Evolutionary conservation across 2,888 invertebrate genomes (phyloP).

Genomic region (Tricholauxania praeusta): DNA sequence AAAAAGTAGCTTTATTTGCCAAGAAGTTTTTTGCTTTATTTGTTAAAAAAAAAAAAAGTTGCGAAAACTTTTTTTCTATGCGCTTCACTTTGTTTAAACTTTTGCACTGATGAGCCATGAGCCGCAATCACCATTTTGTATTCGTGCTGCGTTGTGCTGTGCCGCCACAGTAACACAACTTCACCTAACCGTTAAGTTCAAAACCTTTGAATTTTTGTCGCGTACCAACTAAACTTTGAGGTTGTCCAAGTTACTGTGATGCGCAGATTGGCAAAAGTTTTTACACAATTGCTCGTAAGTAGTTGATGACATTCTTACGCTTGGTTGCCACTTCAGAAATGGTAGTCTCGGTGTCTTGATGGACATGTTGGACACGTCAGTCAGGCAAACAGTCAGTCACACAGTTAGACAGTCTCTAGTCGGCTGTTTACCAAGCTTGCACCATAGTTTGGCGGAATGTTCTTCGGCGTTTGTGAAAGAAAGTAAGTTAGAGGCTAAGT

Average conservation of each 20-base stretch:
- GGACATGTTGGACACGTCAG: constrained; percentile 5
- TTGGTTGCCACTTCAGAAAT: constrained; percentile 32
- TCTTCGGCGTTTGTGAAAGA: neutral
- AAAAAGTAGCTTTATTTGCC: constrained; percentile 50
- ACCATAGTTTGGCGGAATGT: no score
- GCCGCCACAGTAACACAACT: neutral
- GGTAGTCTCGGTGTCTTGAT: neutral
- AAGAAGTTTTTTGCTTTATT: constrained; percentile 39
- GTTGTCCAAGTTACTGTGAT: neutral
- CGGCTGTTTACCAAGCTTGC: no score
- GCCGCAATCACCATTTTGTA: constrained; percentile 55
- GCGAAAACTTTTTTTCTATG: neutral
- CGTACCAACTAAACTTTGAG: constrained; percentile 19
- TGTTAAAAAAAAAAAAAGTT: neutral
- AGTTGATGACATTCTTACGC: constrained; percentile 47
- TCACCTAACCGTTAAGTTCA: constrained; percentile 25
- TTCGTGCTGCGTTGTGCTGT: constrained; percentile 40
- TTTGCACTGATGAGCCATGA: constrained; percentile 51
- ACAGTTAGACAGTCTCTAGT: no score
- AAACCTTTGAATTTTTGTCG: constrained; percentile 40
- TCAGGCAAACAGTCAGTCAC: no score
- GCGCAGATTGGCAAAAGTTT: constrained; percentile 23
- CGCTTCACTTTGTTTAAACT: constrained; percentile 47
- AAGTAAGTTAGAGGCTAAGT: neutral
- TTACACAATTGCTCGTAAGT: constrained; percentile 21